A percentile compares a stretch with the other conserved stretches of the same genome.
Conservation (phyloP, 2,888 invertebrate genomes). For the Sphaerophoria rueppellii region DNA sequence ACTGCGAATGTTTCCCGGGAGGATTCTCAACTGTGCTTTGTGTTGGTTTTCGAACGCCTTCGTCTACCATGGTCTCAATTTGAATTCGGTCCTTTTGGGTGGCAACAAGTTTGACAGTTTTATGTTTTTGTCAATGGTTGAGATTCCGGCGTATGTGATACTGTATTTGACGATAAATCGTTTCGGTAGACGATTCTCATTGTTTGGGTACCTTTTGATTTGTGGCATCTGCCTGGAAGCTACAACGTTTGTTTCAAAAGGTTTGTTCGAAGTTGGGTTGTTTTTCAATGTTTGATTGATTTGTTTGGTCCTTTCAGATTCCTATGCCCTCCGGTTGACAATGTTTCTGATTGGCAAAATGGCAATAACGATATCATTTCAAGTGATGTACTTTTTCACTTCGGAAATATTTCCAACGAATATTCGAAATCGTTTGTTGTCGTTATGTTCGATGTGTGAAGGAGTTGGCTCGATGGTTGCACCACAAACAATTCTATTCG, state of each 20-base stretch:
- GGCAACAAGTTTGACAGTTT: constrained; percentile 34
- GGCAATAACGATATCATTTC: constrained; percentile 86
- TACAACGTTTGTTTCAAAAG: constrained; percentile 3
- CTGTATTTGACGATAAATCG: constrained; percentile 1
- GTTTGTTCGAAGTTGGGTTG: not conserved
- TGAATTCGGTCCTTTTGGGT: constrained; percentile 10
- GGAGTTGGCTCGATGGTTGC: constrained; percentile 87
- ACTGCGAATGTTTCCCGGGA: constrained; percentile 75
- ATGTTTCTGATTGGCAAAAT: constrained; percentile 86
- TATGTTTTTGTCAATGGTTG: constrained; percentile 13
- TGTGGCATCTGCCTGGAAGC: constrained; percentile 29
- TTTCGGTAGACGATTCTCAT: constrained; percentile 23
- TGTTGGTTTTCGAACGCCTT: constrained; percentile 91
- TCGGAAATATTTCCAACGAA: constrained; percentile 88
- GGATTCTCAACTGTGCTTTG: constrained; percentile 85
- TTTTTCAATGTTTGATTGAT: not conserved
- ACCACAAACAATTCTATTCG: constrained; percentile 79
- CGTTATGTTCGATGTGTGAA: constrained; percentile 87
- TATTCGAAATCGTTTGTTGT: constrained; percentile 86
- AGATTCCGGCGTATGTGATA: constrained; percentile 1
- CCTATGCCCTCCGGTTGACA: constrained; percentile 1
- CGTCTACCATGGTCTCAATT: constrained; percentile 86
- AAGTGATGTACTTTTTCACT: constrained; percentile 86
- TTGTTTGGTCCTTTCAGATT: not conserved
- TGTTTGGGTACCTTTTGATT: constrained; percentile 8